Conservation (phyloP, 2,888 invertebrate species). For the Seira ritae region DNA sequence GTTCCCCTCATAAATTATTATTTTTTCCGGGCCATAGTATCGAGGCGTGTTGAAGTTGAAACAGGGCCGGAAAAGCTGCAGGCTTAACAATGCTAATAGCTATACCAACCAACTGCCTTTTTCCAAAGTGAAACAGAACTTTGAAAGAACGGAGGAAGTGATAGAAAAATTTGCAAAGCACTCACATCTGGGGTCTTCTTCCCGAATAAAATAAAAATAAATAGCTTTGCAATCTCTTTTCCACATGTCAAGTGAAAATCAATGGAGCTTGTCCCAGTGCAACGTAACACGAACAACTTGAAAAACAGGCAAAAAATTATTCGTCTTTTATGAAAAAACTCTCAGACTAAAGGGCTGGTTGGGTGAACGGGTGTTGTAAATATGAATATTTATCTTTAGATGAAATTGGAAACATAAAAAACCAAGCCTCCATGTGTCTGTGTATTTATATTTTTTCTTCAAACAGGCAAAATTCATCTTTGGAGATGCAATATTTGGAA, state of each 20-base stretch:
- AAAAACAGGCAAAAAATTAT: background rate
- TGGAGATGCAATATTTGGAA: background rate
- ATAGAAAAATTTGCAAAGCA: background rate
- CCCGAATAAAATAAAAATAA: conserved; percentile 4
- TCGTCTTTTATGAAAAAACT: background rate
- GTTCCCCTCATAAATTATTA: background rate
- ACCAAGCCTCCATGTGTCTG: no score
- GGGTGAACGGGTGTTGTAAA: background rate
- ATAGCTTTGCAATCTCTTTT: conserved; percentile 3
- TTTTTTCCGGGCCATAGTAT: background rate
- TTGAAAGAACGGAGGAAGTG: background rate
- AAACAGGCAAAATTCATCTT: no score
- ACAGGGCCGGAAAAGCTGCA: background rate
- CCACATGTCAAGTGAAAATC: conserved; percentile 7
- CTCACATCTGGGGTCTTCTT: background rate
- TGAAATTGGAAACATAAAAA: background rate
- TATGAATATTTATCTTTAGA: background rate
- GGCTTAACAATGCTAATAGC: background rate
- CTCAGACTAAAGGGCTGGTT: background rate
- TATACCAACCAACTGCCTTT: background rate
- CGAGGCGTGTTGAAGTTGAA: background rate
- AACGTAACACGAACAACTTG: no score
- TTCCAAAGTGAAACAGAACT: background rate
- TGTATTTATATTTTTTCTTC: no score
- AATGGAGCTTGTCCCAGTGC: background rate